Base-by-base conservation (phyloP, 1,140 invertebrate genomes). In the Leptoteleia sp. region DNA sequence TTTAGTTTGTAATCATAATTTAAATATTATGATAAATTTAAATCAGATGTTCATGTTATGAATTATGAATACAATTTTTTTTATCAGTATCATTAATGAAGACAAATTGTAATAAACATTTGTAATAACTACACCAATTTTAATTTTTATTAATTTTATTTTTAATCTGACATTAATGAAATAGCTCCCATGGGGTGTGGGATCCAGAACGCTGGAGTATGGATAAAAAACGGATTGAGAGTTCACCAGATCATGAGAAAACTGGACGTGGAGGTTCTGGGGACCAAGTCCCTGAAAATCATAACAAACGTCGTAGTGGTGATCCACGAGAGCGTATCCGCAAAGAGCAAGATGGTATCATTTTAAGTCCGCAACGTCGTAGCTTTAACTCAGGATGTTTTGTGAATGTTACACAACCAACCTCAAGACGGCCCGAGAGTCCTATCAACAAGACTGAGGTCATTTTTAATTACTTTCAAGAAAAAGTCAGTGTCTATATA, bases 381-480 rank as follows among this genome's bases (percentile, higher is more conserved):
- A 95, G 93, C 84, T 96, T 96, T 90, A 95, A 94, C 73, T 94
- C 94, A 8, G 95, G 95, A 43, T 96, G 95, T 88, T 94, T 92
- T 65, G 93, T 94, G 17, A 91, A 91, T 84, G 45, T 88, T 75
- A 71, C 84, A 80, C 90, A 91, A 13, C 83, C 89, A 25, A 81
- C 88, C 62, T 85, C 81, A 57, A 90, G 86, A 82, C 89, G 88
- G 71, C 89, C 90, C 37, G 92, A 89, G 54, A 93, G 87, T 52
- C 91, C 91, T 15, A 89, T 91, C 45, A 85, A 90, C 12, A 87
- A 91, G 81, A 71, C 89, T 57, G 85, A 89, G 81, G 87, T 89
- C 1, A 5, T 29, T 45, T 50, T 25, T 45, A 12, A 50, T 54
- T 45, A 35, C 11, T 13, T 29, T n/a, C n/a, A n/a, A n/a, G n/a